Percentiles rank a stretch among this genome's conserved stretches.
These are phyloP conservation scores for Ametastegia equiseti DNA, from an alignment of 2,888 invertebrate species.

Conservation along the genomic window DNA sequence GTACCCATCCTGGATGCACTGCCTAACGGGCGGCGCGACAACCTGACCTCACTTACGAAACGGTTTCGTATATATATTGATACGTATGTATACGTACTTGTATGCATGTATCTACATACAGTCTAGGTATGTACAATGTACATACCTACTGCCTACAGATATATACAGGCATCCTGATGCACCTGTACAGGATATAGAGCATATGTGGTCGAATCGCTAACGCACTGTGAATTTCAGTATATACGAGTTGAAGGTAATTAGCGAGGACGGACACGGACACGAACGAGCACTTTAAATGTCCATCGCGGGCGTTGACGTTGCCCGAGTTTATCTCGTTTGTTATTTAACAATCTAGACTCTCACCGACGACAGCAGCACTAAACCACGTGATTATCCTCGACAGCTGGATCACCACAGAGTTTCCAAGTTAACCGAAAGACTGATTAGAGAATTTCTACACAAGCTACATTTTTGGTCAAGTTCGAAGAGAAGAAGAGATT, in stretches of 20 bases:
- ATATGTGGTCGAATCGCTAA: conserved; percentile 45
- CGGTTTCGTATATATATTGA: too few relatives aligned
- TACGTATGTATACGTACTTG: too few relatives aligned
- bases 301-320: conserved; percentile 59
- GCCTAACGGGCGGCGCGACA: neutral
- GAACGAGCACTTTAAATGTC: conserved; percentile 72
- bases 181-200: conserved; percentile 14
- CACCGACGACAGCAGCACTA: conserved; percentile 1
- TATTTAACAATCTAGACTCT: conserved; percentile 64
- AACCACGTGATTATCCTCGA: conserved; percentile 51
- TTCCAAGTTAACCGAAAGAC: neutral
- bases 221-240: conserved; percentile 54
- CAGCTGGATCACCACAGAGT: neutral
- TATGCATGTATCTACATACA: too few relatives aligned
- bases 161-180: neutral
- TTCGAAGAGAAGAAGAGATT: neutral
- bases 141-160: neutral
- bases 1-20: neutral
- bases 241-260: conserved; percentile 67
- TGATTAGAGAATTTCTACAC: neutral
- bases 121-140: neutral
- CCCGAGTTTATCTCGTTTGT: conserved; percentile 63
- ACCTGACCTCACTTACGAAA: conserved; percentile 26
- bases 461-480: neutral
- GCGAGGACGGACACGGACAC: conserved; percentile 70